Evolutionary conservation across 2,113 vertebrate genomes (phyloP), one percentile per base, ranked within the genome.

Genomic region (Colius striatus): DNA sequence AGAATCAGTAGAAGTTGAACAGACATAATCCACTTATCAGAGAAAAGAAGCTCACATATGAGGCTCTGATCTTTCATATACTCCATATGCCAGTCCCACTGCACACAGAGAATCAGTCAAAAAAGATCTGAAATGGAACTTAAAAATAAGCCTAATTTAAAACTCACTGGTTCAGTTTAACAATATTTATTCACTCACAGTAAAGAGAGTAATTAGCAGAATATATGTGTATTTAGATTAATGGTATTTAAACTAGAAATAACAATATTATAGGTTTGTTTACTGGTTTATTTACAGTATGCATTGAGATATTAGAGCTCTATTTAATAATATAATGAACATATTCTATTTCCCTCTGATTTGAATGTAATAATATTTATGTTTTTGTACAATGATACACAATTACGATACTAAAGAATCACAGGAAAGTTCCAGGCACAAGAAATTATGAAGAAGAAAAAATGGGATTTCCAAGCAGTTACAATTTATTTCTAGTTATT

Each of bases 361-460:
- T 34, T 63, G 55, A 84, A 65, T 32, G 83, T 3, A 94, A 65
- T 54, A 92, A 60, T 61, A 48, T 95, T 51, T 30, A 66, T 3
- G 1, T 72, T 82, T 75, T 50, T 91, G 68, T 71, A 82, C 54
- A 94, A 58, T 10, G 68, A 70, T 18, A 70, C n/a, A 36, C 13
- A 90, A 75, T 96, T 94, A 91, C 22, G 12, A 88, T 88, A 34
- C 29, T 80, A 79, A 95, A 85, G 68, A 95, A 76, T 34, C 92
- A 32, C 16, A 74, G 47, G 38, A 77, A 79, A 60, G 91, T 84
- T 96, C 38, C 27, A 86, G 76, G 61, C 74, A 94, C 62, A 91
- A 76, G 8, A 67, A 84, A 90, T 47, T 54, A 54, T 13, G 48
- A 38, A 94, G 86, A 72, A 27, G 80, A 95, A 71, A 65, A 84